Evolutionary conservation across 2,797 vertebrate genomes (phyloP), one percentile per base, ranked within the genome.

Genomic region (Gymnoscopelus braueri): DNA sequence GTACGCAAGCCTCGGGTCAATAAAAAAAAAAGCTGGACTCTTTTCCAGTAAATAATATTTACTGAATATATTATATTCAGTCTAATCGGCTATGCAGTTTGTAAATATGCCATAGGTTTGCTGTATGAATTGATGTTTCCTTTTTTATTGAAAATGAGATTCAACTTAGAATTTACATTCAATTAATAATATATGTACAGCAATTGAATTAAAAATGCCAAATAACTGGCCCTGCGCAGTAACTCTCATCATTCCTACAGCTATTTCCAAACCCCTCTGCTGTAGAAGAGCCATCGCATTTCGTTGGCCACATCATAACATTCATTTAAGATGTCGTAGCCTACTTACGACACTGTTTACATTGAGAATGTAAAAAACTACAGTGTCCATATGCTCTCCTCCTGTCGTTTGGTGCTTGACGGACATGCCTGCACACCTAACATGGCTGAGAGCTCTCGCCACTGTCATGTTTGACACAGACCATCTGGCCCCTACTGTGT

Each of bases 21-120:
- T 87, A 82, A 88, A 50, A 75, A 79, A 75, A 79, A 88, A 86
- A 0, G 61, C 75, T 77, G 73, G 83, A 78, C 64, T 1, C 67
- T 83, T 83, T 67, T 69, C 75, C 55, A 48, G 69, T 82, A 73
- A 75, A 75, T 81, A 76, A 53, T 12, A 78, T 78, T 82, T 75
- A 82, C 0, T 66, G 69, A 70, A 19, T 19, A 19, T 19, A 19
- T 19, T 19, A 19, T 19, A 19, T 19, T 19, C 56, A 15, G 24
- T 54, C 62, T 73, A 23, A 81, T 80, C 51, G 32, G 4, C 15
- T 23, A 49, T 62, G 52, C 69, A 68, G 57, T 84, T 70, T 69
- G 35, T 65, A 47, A 77, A 71, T 55, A 53, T 63, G 74, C 50
- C 5, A 48, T 52, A 53, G 48, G 13, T 70, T 60, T 0, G 2